Evolutionary conservation across 1,140 invertebrate species (phyloP), one percentile per base, ranked within the genome.

Genomic region (Saccostrea glomerata): DNA sequence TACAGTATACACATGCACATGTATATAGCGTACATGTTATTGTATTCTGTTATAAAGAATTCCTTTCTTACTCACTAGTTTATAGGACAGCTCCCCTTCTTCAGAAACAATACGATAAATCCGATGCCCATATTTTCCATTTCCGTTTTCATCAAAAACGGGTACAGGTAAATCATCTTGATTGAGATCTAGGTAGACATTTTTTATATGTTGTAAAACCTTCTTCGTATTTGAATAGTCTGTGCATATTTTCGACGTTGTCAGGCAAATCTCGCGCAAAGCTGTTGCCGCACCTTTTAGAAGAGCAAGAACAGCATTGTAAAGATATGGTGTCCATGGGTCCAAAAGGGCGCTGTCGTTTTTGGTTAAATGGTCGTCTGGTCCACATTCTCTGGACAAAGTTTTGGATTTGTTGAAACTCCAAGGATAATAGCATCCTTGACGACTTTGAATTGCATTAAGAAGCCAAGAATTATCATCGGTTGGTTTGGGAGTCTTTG

Each of bases 351-450:
- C 17, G 17, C 30, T 56, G 23, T 36, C 36, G 20, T 63, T 55
- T 0, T 36, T 40, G 20, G 63, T 30, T 47, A 88, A 40, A 77
- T 30, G 25, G 23, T 85, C n/a, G n/a, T 86, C 30, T 5, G 20
- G 25, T n/a, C 23, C 70, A 82, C 87, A 88, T n/a, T 86, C 66
- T 54, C 66, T 54, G 11, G 23, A n/a, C 25, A 77, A 11, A 23
- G 83, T n/a, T 56, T 23, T 30, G 9, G 82, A 84, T 56, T 87
- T 89, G 83, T 89, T 84, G 40, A 87, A 89, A 85, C 86, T 87
- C 40, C 55, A 60, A 23, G 66, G 40, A 13, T 87, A 60, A 47
- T 85, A 70, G 77, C 88, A 89, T 23, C 82, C 54, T 20, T 73
- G 86, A 47, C 86, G 86, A 17, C 25, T 54, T 40, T 63, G 30